Evolutionary conservation across 2,797 vertebrate genomes (phyloP), one percentile per base, ranked within the genome.

Genomic region (Paramormyrops hopkinsi): DNA sequence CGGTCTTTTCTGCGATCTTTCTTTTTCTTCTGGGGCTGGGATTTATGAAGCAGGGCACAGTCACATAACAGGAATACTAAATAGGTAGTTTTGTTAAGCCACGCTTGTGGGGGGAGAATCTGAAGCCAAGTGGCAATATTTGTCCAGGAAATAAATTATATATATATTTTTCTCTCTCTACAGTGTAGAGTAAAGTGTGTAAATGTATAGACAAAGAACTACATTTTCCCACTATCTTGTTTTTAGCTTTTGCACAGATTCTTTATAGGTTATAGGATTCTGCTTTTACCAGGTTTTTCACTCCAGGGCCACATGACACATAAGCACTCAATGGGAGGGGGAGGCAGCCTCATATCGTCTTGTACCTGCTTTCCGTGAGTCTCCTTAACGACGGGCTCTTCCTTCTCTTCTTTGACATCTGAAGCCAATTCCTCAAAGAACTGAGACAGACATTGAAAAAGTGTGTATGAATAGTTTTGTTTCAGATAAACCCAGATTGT

Each of bases 341-440:
- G 2, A 2, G 7, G 5, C n/a, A 6, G 22, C 3, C 12, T 37
- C 46, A 50, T 4, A 51, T 48, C 12, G 3, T 14, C 12, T 3
- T 6, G 56, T 91, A 96, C 96, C 95, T 95, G 96, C 89, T 96
- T 97, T 85, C 92, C 93, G 53, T 93, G 92, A 0, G 90, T 88
- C 19, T 97, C 97, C 91, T 96, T 97, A 50, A 93, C 93, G 11
- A 91, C 88, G 0, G 91, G 89, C n/a, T 96, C 95, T 0, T 90
- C 93, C 69, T 94, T 96, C 62, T 96, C 95, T 37, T 93, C 93
- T 89, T 96, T 97, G 82, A 91, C 93, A 41, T 98, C 97, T 11
- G 96, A 96, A 0, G 97, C 93, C 73, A 99, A 92, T 29, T 98
- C 97, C 91, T 98, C 97, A 89, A 98, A 99, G 92, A 98, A 99